Percentiles rank a stretch among this genome's conserved stretches.
These are phyloP conservation scores for Odocoileus hemionus DNA, from an alignment of 2,113 vertebrate genomes.

Conservation along the genomic window DNA sequence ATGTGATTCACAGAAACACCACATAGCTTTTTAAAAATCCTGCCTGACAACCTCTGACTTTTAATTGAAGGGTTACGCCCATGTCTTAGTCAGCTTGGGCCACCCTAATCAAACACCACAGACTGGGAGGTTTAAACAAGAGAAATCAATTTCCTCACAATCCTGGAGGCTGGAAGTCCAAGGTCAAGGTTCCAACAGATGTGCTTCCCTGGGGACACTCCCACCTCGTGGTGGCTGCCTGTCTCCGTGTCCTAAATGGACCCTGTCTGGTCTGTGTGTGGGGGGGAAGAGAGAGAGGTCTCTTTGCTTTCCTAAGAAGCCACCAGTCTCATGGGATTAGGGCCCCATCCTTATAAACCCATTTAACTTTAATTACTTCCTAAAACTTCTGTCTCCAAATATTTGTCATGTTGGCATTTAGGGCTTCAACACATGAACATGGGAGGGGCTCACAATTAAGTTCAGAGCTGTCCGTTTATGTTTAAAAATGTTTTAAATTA, in stretches of 20 bases:
- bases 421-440: fast-evolving
- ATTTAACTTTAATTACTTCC: not conserved
- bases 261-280: not conserved
- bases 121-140: not conserved
- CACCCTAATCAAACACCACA: not conserved
- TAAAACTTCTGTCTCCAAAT: not conserved
- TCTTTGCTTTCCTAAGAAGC: not conserved
- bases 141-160: not conserved
- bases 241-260: not conserved
- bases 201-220: not conserved
- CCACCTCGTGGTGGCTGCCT: not conserved
- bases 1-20: not conserved
- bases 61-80: not conserved
- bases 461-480: not conserved
- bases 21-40: not conserved
- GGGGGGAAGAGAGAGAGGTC: not conserved
- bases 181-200: not conserved
- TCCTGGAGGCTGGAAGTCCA: not conserved
- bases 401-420: not conserved
- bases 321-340: too few relatives aligned
- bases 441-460: not conserved
- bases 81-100: not conserved
- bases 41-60: not conserved
- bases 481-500: not conserved
- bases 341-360: not conserved